These are phyloP conservation scores for Epistrophella euchroma DNA, from an alignment of 2,888 invertebrate genomes.

Conservation along the genomic window DNA sequence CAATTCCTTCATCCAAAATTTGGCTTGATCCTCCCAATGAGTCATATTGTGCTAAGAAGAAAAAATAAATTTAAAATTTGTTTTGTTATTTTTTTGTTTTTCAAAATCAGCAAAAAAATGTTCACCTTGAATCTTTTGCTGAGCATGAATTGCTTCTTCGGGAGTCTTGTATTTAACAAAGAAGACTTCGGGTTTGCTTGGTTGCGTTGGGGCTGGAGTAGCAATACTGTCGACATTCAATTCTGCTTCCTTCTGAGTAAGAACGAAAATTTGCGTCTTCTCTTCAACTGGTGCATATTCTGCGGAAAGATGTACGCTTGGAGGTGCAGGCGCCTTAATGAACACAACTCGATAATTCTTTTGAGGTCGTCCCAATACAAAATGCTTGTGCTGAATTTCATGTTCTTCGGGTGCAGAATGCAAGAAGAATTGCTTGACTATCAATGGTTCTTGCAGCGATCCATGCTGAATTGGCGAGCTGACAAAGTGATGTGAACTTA, in stretches of 20 bases:
- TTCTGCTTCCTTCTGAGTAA: slow-evolving; percentile 81
- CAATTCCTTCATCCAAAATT: slow-evolving; percentile 80
- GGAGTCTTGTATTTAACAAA: slow-evolving; percentile 83
- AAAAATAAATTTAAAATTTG: neutral
- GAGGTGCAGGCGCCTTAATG: slow-evolving; percentile 82
- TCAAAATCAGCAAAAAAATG: neutral
- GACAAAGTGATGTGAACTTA: slow-evolving; percentile 4
- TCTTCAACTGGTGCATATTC: slow-evolving; percentile 82
- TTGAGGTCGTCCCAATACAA: slow-evolving; percentile 81
- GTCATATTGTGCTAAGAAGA: slow-evolving; percentile 81
- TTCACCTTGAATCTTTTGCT: slow-evolving; percentile 82
- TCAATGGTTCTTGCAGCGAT: slow-evolving; percentile 77
- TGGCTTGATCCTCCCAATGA: slow-evolving; percentile 81
- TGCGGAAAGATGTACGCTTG: slow-evolving; percentile 79
- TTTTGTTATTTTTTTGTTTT: neutral
- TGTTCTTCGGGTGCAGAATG: slow-evolving; percentile 82
- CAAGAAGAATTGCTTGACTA: slow-evolving; percentile 82
- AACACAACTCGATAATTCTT: slow-evolving; percentile 82
- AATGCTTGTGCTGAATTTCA: slow-evolving; percentile 79
- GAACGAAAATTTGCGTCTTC: slow-evolving; percentile 83
- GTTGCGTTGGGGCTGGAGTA: slow-evolving; percentile 81
- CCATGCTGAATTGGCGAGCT: slow-evolving; percentile 41
- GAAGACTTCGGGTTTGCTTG: slow-evolving; percentile 83
- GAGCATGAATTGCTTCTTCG: slow-evolving; percentile 82
- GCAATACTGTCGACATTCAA: slow-evolving; percentile 81